Percentiles rank a stretch among this genome's conserved stretches.
Conservation (phyloP, 2,888 invertebrate genomes). For the Scaptomyza flava region DNA sequence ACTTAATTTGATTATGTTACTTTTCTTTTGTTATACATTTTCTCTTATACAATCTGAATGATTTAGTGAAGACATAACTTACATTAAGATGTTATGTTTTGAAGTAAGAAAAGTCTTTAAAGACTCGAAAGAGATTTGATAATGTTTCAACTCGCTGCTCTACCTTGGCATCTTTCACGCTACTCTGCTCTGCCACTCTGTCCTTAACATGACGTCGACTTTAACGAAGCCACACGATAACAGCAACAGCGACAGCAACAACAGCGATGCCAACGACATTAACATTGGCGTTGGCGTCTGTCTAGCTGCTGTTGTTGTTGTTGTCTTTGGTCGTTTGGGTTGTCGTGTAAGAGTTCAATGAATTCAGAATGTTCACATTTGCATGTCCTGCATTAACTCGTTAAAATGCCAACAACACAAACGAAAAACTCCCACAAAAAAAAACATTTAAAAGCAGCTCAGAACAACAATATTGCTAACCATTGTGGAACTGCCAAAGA, state of each 20-base stretch:
- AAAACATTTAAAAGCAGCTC: conserved; percentile 22
- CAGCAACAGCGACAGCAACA: conserved; percentile 11
- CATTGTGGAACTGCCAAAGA: conserved; percentile 52
- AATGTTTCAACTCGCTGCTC: neutral
- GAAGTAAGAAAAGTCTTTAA: neutral
- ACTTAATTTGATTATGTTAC: too few species aligned
- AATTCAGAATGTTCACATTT: conserved; percentile 78
- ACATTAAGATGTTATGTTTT: neutral
- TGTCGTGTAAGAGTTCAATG: conserved; percentile 74
- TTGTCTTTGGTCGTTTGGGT: conserved; percentile 42
- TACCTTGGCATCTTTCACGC: neutral
- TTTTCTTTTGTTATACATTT: too few species aligned
- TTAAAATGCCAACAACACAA: conserved; percentile 71
- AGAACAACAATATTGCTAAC: conserved; percentile 38
- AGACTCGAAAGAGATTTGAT: neutral
- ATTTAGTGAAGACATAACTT: too few species aligned
- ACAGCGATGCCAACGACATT: conserved; percentile 1
- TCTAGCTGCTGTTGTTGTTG: conserved; percentile 20
- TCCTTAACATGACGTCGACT: conserved; percentile 13
- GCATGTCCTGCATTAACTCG: conserved; percentile 82
- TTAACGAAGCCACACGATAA: conserved; percentile 46
- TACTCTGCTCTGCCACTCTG: neutral
- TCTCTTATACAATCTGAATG: too few species aligned
- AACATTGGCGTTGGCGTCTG: neutral
- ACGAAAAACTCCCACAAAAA: conserved; percentile 18